Evolutionary conservation across 2,113 vertebrate genomes (phyloP).

Genomic region (Tetrao urogallus): DNA sequence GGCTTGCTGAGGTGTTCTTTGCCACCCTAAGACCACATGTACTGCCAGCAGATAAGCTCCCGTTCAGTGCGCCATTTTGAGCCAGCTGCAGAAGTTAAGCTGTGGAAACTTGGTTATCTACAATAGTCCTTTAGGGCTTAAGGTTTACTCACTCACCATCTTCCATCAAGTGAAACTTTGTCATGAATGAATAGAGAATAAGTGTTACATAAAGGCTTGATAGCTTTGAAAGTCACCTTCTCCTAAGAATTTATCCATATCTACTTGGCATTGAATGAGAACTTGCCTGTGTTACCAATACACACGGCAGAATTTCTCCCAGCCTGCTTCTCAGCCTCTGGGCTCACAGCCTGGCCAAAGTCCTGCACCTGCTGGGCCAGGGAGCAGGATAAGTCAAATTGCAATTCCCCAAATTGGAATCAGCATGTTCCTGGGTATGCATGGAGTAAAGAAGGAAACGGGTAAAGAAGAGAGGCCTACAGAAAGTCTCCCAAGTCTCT

Average conservation of each 20-base stretch:
- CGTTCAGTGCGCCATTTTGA: fast-evolving
- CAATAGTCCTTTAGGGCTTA: not conserved
- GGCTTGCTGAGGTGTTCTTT: not conserved
- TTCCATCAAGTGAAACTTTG: not conserved
- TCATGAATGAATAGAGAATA: not conserved
- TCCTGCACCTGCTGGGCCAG: not conserved
- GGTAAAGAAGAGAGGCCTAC: not conserved
- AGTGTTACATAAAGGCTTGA: not conserved
- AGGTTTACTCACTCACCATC: not conserved
- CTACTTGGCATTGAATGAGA: not conserved
- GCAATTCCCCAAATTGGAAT: not conserved
- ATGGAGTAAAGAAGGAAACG: not conserved
- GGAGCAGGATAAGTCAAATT: not conserved
- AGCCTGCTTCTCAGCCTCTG: not conserved
- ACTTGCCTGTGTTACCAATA: not conserved
- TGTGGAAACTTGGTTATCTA: not conserved
- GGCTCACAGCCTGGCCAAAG: not conserved
- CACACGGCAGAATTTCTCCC: not conserved
- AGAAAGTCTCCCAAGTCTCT: not conserved
- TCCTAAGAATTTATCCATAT: not conserved
- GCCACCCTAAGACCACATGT: not conserved
- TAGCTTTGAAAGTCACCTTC: not conserved
- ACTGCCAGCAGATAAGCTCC: not conserved
- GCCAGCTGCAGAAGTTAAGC: not conserved
- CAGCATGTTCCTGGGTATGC: not conserved